Conservation (phyloP, 2,113 vertebrate genomes). For the Chloropsis cyanopogon region DNA sequence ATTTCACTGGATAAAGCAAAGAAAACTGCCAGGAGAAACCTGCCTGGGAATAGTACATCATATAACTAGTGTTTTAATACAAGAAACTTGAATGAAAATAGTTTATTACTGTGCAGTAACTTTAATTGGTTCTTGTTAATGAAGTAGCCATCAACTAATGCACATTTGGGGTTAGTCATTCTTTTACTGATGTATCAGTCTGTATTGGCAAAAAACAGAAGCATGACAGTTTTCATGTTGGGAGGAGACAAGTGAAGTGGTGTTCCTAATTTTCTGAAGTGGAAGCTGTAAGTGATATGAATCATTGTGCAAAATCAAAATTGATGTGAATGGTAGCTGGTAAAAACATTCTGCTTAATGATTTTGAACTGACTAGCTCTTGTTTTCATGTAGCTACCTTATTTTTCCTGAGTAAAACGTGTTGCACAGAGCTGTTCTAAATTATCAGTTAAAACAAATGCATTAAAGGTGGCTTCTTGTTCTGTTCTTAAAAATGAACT, state of each 20-base stretch:
- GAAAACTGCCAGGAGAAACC: neutral
- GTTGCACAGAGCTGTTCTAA: conserved; percentile 12
- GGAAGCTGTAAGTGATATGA: conserved; percentile 2
- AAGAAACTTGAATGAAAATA: neutral
- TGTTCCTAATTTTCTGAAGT: neutral
- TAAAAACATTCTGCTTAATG: conserved; percentile 27
- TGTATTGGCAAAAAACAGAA: neutral
- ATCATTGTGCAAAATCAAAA: conserved; percentile 27
- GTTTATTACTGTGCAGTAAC: neutral
- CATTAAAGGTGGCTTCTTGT: conserved; percentile 19
- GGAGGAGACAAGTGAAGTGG: neutral
- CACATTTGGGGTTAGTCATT: neutral
- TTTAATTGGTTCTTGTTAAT: neutral
- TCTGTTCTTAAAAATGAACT: neutral
- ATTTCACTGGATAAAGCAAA: neutral
- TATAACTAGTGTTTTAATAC: neutral
- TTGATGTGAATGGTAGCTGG: neutral
- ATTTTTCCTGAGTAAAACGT: conserved; percentile 25
- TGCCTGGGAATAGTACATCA: neutral
- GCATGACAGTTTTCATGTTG: neutral
- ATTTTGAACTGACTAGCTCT: conserved; percentile 45
- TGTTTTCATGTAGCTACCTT: conserved; percentile 18
- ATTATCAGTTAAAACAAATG: conserved; percentile 37
- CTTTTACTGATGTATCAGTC: neutral
- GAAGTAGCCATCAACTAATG: neutral